Evolutionary conservation across 2,888 invertebrate species (phyloP).

Genomic region (Lasioglossum pauxillum): DNA sequence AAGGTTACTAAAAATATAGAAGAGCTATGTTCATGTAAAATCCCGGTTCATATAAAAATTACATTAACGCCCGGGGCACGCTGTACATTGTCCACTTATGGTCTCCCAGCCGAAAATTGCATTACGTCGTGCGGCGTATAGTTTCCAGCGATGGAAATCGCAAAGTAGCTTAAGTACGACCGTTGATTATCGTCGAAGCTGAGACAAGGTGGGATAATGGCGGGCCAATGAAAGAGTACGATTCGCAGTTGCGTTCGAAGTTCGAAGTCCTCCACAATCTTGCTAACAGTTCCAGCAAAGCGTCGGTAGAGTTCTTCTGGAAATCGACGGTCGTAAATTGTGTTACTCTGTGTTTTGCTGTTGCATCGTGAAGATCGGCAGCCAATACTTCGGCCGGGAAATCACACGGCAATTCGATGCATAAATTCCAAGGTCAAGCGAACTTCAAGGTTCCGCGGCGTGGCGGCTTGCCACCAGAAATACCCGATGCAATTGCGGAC

Average conservation of each 20-base stretch:
- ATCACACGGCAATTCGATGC: background rate
- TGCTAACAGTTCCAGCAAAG: background rate
- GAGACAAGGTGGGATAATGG: background rate
- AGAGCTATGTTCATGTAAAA: background rate
- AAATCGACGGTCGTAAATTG: background rate
- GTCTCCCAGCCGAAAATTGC: background rate
- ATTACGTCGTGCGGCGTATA: background rate
- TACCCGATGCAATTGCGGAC: background rate
- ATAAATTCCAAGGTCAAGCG: slow-evolving; percentile 4
- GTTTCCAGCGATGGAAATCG: background rate
- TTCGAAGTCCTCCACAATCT: background rate
- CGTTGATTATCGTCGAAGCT: background rate
- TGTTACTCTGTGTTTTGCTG: background rate
- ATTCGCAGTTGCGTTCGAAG: background rate
- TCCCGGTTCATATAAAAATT: too few species aligned
- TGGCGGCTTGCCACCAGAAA: background rate
- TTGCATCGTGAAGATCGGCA: background rate
- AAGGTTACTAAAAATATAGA: background rate
- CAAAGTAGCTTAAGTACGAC: background rate
- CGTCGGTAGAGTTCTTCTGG: background rate
- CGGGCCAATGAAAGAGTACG: background rate
- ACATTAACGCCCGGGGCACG: background rate
- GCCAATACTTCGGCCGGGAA: background rate
- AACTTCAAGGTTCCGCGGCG: background rate
- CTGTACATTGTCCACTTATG: background rate